Base-by-base conservation (phyloP, 2,113 vertebrate species). In the Pedionomus torquatus region DNA sequence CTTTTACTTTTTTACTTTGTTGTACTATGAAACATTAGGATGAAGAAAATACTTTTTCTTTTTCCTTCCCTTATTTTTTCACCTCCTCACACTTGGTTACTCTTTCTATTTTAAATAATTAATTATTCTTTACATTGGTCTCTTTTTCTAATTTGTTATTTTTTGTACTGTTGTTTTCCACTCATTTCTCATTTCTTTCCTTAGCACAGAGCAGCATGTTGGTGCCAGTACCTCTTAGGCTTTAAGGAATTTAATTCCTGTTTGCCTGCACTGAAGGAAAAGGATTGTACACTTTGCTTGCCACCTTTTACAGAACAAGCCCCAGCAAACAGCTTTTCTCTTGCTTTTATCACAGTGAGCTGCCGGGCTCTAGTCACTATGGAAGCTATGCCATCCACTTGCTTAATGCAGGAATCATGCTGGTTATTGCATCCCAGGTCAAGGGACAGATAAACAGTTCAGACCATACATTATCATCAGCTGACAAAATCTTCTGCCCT, bases 361-460 rank as follows among this genome's bases (percentile, higher is more conserved):
- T 90, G 78, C 41, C 82, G 93, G 78, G 51, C 33, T 71, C 25
- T 65, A 55, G 78, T 61, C 84, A 64, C 61, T 46, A 57, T 2
- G 0, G 52, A 57, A 94, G 43, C 25, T 68, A 4, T 79, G 78
- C 48, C 35, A 71, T 82, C 82, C 35, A 55, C 82, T 84, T 85
- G 39, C n/a, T 93, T 94, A 96, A 93, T 83, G 78, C 84, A 85
- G 39, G 39, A 83, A 84, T 60, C 77, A 64, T 19, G 61, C 75
- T 94, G 66, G 44, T 82, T 93, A 72, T 87, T 88, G 78, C 61
- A 72, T 37, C 14, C 66, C 69, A 64, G 61, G 90, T 87, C 85
- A 93, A 82, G 74, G 63, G 90, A 55, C 70, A 60, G 85, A 96
- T 90, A 94, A 95, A 91, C 55, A 92, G 82, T 85, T 91, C 90